phyloP scores from a whole-genome alignment of 2,113 vertebrate species.

The Microcebus ravelobensis region DNA sequence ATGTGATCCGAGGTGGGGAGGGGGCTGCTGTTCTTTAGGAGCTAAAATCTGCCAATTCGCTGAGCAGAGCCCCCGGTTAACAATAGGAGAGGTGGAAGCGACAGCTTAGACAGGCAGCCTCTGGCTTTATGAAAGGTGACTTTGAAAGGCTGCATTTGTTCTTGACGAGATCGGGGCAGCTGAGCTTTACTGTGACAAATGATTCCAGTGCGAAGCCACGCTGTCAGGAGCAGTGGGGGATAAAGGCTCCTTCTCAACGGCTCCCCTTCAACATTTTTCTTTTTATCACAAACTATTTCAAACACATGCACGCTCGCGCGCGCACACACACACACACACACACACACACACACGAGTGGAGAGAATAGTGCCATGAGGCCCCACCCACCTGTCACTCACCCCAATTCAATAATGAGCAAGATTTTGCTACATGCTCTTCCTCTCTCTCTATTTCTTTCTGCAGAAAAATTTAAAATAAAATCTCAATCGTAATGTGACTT shows the following conservation, averaged over 20 bases:
- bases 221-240: conserved; percentile 23
- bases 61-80: background rate
- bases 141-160: conserved; percentile 45
- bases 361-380: background rate
- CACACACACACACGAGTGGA: background rate
- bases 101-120: background rate
- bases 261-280: background rate
- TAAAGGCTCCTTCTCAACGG: background rate
- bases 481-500: background rate
- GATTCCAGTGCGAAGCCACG: background rate
- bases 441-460: background rate
- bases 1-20: background rate
- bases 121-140: conserved; percentile 46
- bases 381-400: background rate
- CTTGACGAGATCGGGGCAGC: background rate
- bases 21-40: background rate
- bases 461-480: background rate
- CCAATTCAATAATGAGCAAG: background rate
- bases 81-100: background rate
- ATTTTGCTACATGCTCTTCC: background rate
- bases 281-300: background rate
- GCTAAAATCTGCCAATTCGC: background rate
- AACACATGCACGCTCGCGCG: background rate
- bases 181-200: conserved; percentile 35
- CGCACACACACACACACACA: background rate